Evolutionary conservation across 2,113 vertebrate species (phyloP), one percentile per base, ranked within the genome.

Genomic region (Zootoca vivipara): DNA sequence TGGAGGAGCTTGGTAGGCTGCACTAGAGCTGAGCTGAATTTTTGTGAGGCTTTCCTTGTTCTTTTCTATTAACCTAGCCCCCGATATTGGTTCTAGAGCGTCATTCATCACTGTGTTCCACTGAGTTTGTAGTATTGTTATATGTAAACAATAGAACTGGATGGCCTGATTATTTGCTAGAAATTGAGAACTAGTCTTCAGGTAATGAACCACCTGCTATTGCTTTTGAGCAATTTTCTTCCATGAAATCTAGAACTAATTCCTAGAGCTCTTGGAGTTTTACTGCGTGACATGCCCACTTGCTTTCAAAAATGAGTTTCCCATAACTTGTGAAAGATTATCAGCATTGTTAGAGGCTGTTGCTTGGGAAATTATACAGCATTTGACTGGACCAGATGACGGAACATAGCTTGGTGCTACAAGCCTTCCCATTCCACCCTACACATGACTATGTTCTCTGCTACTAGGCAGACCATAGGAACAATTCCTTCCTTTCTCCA

Each of bases 301-400:
- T 89, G 0, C 0, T 84, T 87, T 93, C 89, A 74, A 87, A 13
- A 20, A 80, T 30, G 78, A 81, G 16, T 40, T 89, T 92, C 56
- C 82, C 86, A 2, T 2, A 73, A 75, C 40, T 89, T 88, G 26
- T 84, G 69, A 85, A 56, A 9, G 15, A 15, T 46, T 78, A 46
- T 78, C 74, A 12, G 40, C 7, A 2, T 42, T 52, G 46, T 78
- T 26, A 46, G 13, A 30, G 24, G 26, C 28, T 5, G 12, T 20
- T 15, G 20, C 8, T 38, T 24, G 73, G 22, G 35, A 40, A 9
- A 6, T 38, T 10, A 22, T 20, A 38, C 7, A 38, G 33, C 72
- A 74, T 74, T 74, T 40, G 16, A 22, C 7, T 9, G 38, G 22
- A 75, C 35, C 35, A 75, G 7, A 74, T 38, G 13, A 18, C n/a